A percentile compares a stretch with the other conserved stretches of the same genome.
phyloP scores from a whole-genome alignment of 2,888 invertebrate genomes.

The Linyphia triangularis region DNA sequence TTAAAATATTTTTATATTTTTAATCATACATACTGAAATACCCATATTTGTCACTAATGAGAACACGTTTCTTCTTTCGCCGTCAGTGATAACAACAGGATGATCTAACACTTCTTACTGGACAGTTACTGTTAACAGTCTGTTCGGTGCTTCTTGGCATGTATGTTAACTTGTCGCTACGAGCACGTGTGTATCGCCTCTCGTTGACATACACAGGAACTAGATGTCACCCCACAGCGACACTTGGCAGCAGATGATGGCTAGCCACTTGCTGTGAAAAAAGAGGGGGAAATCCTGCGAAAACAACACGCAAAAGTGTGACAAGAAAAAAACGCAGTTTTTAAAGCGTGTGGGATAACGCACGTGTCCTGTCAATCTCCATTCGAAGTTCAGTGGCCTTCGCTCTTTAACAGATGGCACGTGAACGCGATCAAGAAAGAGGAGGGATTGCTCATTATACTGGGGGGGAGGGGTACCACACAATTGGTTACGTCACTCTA shows the following conservation, averaged over 20 bases:
- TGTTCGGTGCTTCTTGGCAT: too few species aligned
- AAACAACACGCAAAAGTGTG: background rate
- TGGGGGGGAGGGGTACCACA: background rate
- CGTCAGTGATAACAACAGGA: too few species aligned
- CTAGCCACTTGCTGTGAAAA: background rate
- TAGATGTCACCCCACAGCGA: background rate
- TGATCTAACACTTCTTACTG: too few species aligned
- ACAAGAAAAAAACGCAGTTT: too few species aligned
- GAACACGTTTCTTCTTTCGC: too few species aligned
- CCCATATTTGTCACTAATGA: too few species aligned
- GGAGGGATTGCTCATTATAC: slow-evolving; percentile 9
- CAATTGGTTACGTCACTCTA: slow-evolving; percentile 20
- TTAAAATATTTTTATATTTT: too few species aligned
- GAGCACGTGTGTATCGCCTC: background rate
- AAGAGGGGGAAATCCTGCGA: background rate
- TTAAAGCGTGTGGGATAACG: background rate
- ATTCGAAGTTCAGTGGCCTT: slow-evolving; percentile 45
- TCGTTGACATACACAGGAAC: background rate
- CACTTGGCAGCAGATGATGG: background rate
- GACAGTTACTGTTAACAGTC: too few species aligned
- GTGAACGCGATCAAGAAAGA: background rate
- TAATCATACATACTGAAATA: too few species aligned
- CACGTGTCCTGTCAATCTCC: slow-evolving; percentile 49
- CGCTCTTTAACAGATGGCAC: slow-evolving; percentile 31
- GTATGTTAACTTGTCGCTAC: background rate